Conservation (phyloP, 2,888 invertebrate species). For the Pseudolycoriella hygida region DNA sequence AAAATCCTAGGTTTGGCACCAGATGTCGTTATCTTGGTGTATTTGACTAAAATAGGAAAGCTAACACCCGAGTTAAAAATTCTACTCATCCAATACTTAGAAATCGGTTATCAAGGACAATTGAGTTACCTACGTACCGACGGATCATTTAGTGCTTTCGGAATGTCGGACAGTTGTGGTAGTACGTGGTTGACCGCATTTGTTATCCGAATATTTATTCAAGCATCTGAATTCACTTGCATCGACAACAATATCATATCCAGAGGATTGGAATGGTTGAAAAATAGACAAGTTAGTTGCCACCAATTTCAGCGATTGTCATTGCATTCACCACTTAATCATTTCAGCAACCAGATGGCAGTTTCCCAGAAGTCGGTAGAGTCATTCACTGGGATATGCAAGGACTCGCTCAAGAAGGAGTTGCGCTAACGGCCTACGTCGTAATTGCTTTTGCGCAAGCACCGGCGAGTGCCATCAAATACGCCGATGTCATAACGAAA, state of each 20-base stretch:
- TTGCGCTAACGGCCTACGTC: constrained; percentile 64
- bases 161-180: constrained; percentile 41
- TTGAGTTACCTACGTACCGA: constrained; percentile 54
- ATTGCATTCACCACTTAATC: too few relatives aligned
- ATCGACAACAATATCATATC: constrained; percentile 50
- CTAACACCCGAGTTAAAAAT: constrained; percentile 43
- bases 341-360: constrained; percentile 49
- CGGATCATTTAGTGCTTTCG: constrained; percentile 72
- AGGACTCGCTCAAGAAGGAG: constrained; percentile 48
- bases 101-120: constrained; percentile 58
- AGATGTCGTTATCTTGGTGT: constrained; percentile 46
- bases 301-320: too few relatives aligned
- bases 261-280: constrained; percentile 53
- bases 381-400: constrained; percentile 44
- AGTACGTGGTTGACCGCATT: constrained; percentile 76
- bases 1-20: too few relatives aligned
- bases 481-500: constrained; percentile 51
- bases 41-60: constrained; percentile 47
- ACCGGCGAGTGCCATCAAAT: constrained; percentile 29
- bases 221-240: constrained; percentile 49
- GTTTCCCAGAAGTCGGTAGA: constrained; percentile 64
- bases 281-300: constrained; percentile 38
- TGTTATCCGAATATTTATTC: constrained; percentile 58
- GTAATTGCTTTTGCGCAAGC: constrained; percentile 59
- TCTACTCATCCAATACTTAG: constrained; percentile 32